Evolutionary conservation across 2,888 invertebrate genomes (phyloP).

Genomic region (Petrolisthes manimaculis): DNA sequence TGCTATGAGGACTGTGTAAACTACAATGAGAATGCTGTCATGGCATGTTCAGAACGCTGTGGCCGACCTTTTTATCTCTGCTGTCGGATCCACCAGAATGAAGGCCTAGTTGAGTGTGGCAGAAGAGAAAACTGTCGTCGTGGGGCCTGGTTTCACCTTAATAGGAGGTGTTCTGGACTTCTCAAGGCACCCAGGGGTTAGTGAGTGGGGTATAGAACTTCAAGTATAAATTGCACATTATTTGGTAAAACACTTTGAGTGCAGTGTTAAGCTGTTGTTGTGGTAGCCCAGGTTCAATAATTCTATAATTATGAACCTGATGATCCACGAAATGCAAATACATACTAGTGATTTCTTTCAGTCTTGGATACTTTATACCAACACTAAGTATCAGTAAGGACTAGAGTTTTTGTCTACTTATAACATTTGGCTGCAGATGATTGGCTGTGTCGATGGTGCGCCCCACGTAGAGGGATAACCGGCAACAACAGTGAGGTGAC

Average conservation of each 20-base stretch:
- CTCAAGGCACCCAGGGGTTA: slow-evolving; percentile 48
- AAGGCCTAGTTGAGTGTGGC: slow-evolving; percentile 48
- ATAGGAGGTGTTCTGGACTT: slow-evolving; percentile 49
- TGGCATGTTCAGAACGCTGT: slow-evolving; percentile 47
- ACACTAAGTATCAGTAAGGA: neutral
- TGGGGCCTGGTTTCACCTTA: slow-evolving; percentile 52
- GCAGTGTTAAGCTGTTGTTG: no score
- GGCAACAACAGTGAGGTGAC: neutral
- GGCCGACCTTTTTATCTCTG: slow-evolving; percentile 47
- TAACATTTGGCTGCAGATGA: slow-evolving; percentile 31
- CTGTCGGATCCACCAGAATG: slow-evolving; percentile 41
- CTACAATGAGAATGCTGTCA: slow-evolving; percentile 30
- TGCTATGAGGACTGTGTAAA: slow-evolving; percentile 50
- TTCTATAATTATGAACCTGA: no score
- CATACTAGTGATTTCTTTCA: no score
- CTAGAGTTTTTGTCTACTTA: neutral
- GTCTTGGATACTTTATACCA: no score
- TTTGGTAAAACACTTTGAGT: no score
- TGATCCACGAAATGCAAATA: no score
- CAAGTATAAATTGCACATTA: no score
- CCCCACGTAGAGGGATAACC: neutral
- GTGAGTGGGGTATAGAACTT: neutral
- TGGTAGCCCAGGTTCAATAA: no score
- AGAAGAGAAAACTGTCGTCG: slow-evolving; percentile 45
- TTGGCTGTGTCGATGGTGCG: slow-evolving; percentile 38